Percentiles rank a stretch among this genome's conserved stretches.
Conservation (phyloP, 2,797 vertebrate species). For the Okamejei kenojei region DNA sequence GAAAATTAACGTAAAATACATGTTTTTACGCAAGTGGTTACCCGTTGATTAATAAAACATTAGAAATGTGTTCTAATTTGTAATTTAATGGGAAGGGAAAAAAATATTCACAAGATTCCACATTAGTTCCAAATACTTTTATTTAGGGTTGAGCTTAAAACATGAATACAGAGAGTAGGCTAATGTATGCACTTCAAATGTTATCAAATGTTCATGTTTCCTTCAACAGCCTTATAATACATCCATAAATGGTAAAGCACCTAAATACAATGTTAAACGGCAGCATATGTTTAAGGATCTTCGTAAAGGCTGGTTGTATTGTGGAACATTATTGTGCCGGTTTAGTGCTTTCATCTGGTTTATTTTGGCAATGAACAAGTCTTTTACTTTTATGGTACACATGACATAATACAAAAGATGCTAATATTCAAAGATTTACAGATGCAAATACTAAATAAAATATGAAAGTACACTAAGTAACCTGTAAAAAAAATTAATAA, state of each 20-base stretch:
- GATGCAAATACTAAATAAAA: neutral
- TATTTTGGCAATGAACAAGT: constrained; percentile 1
- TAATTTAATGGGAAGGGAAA: neutral
- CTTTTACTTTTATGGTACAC: constrained; percentile 8
- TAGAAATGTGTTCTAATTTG: neutral
- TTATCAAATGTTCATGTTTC: neutral
- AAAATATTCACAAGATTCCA: neutral
- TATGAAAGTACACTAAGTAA: neutral
- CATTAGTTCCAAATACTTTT: neutral
- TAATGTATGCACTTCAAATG: neutral
- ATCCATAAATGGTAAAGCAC: neutral
- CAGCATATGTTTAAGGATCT: neutral
- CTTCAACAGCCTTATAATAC: neutral
- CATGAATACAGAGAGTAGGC: neutral
- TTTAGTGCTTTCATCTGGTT: neutral
- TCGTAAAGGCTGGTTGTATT: neutral
- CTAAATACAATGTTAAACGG: neutral
- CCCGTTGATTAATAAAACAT: neutral
- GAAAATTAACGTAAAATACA: neutral
- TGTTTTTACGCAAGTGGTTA: neutral
- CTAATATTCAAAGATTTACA: neutral
- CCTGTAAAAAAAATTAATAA: neutral
- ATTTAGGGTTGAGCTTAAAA: constrained; percentile 9
- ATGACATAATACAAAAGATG: neutral
- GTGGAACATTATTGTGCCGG: neutral